Conservation (phyloP, 2,888 invertebrate species). For the Hemistola chrysoprasaria region DNA sequence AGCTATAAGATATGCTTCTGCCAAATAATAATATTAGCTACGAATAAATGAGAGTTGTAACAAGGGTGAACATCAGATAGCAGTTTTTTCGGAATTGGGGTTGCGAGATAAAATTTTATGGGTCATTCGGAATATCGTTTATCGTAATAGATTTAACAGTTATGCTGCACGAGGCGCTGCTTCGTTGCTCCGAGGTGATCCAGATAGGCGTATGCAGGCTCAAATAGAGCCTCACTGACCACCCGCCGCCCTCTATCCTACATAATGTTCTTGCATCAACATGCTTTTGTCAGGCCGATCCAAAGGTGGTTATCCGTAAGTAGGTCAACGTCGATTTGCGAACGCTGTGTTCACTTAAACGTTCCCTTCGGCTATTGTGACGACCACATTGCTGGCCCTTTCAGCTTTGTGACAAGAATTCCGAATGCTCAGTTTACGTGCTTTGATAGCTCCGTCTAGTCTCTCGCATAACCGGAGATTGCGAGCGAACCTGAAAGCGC, state of each 20-base stretch:
- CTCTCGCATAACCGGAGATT: conserved; percentile 15
- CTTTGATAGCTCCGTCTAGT: conserved; percentile 31
- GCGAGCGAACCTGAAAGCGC: conserved; percentile 21
- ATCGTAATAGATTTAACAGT: conserved; percentile 47
- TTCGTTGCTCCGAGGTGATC: conserved; percentile 44
- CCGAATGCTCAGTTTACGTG: conserved; percentile 35
- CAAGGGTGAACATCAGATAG: conserved; percentile 35
- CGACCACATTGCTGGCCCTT: conserved; percentile 48
- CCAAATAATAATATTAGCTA: conserved; percentile 23
- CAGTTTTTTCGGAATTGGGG: conserved; percentile 39
- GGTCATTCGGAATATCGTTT: conserved; percentile 44
- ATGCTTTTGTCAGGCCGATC: conserved; percentile 71
- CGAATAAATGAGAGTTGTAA: conserved; percentile 34
- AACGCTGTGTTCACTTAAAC: conserved; percentile 52
- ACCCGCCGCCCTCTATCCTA: conserved; percentile 33
- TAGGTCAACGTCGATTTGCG: conserved; percentile 69
- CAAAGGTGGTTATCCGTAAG: conserved; percentile 70
- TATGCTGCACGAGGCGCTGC: conserved; percentile 37
- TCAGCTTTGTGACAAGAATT: conserved; percentile 50
- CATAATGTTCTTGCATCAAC: conserved; percentile 72
- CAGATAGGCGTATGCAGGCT: conserved; percentile 66
- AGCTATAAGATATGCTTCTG: no score
- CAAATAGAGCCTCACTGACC: conserved; percentile 62
- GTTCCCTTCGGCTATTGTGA: conserved; percentile 43
- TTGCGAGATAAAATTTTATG: conserved; percentile 48